Evolutionary conservation across 1,140 invertebrate genomes (phyloP), one percentile per base, ranked within the genome.

Genomic region (Leptinotarsa undecemlineata): DNA sequence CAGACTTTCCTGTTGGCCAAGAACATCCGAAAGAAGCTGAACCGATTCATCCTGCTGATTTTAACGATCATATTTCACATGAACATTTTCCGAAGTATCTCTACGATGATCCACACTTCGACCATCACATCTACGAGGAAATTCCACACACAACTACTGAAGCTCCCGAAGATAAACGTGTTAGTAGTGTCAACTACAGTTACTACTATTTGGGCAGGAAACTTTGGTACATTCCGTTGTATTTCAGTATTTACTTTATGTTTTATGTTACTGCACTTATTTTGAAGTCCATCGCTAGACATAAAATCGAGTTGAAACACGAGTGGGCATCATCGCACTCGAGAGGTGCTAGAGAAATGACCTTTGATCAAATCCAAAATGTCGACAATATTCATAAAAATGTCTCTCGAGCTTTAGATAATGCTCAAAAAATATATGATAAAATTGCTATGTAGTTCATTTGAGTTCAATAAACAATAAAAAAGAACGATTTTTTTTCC

Each of bases 211-310:
- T 94, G 77, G 93, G 93, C 0, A 90, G 92, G 74, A 94, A 94
- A 80, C 86, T 94, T 3, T 95, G 93, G 90, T 95, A 94, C 79
- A 87, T 94, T 62, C 93, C 93, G 0, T 81, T 95, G 15, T 95
- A 94, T 82, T 95, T 94, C 81, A 94, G 92, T 74, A 91, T 94
- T n/a, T 95, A 93, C 79, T 94, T 94, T 80, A 91, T 93, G 73
- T 88, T 94, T 73, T 95, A 94, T 78, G 91, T 95, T 3, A 90
- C 91, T 3, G 92, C 91, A 57, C 85, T 95, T 11, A 91, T 95
- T 66, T 86, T 94, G 3, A 94, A 94, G 82, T 92, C 92, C 8
- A 90, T 95, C 62, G 89, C 92, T 14, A 88, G 93, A 70, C 93
- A 94, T 82, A 94, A 94, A 85, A 88, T 91, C n/a, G 77, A 76